A percentile compares a stretch with the other conserved stretches of the same genome.
Evolutionary conservation across 2,113 vertebrate species (phyloP).

Genomic region (Coturnix japonica): DNA sequence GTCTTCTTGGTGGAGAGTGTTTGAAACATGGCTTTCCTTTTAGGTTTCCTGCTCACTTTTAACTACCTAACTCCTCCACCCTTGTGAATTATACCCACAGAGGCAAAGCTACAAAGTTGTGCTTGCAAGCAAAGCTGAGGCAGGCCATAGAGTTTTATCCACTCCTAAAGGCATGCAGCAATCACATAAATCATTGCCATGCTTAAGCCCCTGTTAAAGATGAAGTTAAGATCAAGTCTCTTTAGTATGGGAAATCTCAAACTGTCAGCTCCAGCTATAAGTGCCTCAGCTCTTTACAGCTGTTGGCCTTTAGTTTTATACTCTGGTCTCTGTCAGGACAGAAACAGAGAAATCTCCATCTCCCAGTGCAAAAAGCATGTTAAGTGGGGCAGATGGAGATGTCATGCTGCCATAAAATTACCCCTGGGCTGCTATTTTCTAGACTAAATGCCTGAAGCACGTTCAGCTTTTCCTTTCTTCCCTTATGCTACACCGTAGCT

Average conservation of each 20-base stretch:
- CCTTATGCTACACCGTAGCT: not conserved
- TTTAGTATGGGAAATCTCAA: not conserved
- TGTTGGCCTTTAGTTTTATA: not conserved
- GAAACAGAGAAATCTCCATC: not conserved
- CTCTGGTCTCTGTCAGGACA: not conserved
- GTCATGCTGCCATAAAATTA: not conserved
- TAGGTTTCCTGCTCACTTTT: not conserved
- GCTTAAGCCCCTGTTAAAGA: not conserved
- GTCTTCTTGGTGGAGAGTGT: not conserved
- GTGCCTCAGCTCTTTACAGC: not conserved
- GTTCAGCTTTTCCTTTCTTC: not conserved
- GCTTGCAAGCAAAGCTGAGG: not conserved
- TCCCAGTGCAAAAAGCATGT: not conserved
- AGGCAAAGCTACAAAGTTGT: not conserved
- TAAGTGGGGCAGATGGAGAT: not conserved
- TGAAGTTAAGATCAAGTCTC: not conserved
- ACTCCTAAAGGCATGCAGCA: not conserved
- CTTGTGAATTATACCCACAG: not conserved
- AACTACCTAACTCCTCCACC: not conserved
- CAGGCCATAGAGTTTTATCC: not conserved
- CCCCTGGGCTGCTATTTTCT: not conserved
- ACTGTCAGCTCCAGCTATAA: not conserved
- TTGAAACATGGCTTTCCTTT: not conserved
- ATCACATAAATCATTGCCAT: not conserved
- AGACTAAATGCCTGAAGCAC: not conserved